Evolutionary conservation across 2,797 vertebrate genomes (phyloP).

Genomic region (Enteromius unitaeniatus): DNA sequence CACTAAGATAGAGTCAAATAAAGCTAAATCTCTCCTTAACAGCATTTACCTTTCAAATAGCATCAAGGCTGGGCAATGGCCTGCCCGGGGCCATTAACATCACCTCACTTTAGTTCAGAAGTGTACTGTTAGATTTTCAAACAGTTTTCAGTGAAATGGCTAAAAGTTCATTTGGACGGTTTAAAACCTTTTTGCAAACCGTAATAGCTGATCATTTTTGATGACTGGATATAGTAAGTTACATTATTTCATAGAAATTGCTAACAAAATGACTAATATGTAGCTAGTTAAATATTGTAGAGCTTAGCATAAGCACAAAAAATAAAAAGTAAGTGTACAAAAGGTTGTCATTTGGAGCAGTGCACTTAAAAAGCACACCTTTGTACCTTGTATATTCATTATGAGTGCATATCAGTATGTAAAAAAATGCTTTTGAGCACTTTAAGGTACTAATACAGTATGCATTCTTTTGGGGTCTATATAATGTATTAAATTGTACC

Average conservation of each 20-base stretch:
- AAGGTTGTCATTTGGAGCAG: background rate
- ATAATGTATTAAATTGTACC: background rate
- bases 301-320: background rate
- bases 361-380: background rate
- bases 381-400: background rate
- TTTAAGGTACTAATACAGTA: background rate
- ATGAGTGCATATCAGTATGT: background rate
- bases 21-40: conserved; percentile 66
- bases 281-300: background rate
- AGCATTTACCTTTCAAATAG: conserved; percentile 69
- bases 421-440: background rate
- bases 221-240: background rate
- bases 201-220: background rate
- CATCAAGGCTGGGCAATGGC: conserved; percentile 52
- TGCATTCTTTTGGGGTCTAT: background rate
- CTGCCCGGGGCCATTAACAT: conserved; percentile 9
- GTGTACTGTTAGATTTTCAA: conserved; percentile 14
- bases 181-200: background rate
- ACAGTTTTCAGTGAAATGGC: conserved; percentile 1
- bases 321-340: background rate
- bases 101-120: conserved; percentile 24
- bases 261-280: background rate
- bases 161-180: background rate
- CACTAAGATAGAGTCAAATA: conserved; percentile 64
- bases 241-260: background rate